phyloP scores from a whole-genome alignment of 1,140 invertebrate genomes.

The Drosophila ambigua region DNA sequence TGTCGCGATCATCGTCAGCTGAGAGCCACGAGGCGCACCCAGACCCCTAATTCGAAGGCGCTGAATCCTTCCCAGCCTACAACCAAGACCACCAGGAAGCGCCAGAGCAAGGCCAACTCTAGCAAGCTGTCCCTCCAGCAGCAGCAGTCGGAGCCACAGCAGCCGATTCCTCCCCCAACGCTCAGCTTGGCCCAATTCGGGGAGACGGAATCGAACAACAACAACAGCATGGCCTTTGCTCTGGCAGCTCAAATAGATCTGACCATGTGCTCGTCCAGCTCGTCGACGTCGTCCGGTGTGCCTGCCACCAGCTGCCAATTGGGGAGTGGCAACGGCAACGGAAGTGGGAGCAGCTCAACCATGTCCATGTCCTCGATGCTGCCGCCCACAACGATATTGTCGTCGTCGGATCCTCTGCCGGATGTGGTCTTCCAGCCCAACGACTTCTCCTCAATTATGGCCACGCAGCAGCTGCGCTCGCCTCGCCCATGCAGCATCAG shows the following conservation, averaged over 20 bases:
- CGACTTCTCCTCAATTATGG: slow-evolving; percentile 78
- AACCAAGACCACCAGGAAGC: slow-evolving; percentile 57
- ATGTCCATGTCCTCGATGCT: slow-evolving; percentile 54
- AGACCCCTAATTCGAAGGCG: slow-evolving; percentile 14
- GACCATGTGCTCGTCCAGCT: slow-evolving; percentile 79
- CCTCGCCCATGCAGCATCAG: slow-evolving; percentile 49
- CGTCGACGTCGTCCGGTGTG: slow-evolving; percentile 54
- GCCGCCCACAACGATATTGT: slow-evolving; percentile 75
- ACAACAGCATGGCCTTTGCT: slow-evolving; percentile 48
- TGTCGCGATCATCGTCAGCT: slow-evolving; percentile 53
- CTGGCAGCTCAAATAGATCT: slow-evolving; percentile 72
- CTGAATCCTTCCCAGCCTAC: slow-evolving; percentile 24
- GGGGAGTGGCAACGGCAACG: slow-evolving; percentile 5
- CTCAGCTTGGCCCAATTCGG: slow-evolving; percentile 24
- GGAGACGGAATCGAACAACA: slow-evolving; percentile 40
- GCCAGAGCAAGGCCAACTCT: slow-evolving; percentile 53
- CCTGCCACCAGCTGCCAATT: slow-evolving; percentile 45
- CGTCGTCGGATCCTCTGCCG: slow-evolving; percentile 75
- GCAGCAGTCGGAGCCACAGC: not conserved
- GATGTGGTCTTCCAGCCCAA: slow-evolving; percentile 80
- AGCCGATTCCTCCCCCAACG: slow-evolving; percentile 13
- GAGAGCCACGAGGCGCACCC: slow-evolving; percentile 59
- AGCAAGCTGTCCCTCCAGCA: not conserved
- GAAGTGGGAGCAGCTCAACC: slow-evolving; percentile 16
- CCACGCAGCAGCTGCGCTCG: slow-evolving; percentile 71